Conservation (phyloP, 2,113 vertebrate genomes). For the Sciurus niger region DNA sequence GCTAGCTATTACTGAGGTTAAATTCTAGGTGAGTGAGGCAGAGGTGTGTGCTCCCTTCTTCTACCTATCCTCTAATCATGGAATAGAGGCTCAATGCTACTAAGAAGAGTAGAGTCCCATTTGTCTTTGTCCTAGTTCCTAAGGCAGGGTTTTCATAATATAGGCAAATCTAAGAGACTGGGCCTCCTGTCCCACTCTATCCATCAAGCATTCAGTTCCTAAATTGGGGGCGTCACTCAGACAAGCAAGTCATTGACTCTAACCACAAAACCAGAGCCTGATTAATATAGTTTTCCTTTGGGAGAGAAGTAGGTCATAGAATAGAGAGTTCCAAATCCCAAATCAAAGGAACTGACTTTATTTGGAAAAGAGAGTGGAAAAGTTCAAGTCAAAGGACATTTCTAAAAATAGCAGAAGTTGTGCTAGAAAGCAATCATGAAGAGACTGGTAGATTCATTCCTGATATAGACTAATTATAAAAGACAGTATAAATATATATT, state of each 20-base stretch:
- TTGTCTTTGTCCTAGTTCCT: background rate
- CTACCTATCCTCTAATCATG: background rate
- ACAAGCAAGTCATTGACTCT: background rate
- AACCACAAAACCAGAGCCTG: background rate
- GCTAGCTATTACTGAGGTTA: background rate
- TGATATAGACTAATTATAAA: background rate
- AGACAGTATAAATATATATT: background rate
- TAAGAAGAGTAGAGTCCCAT: background rate
- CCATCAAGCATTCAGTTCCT: background rate
- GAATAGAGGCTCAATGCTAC: background rate
- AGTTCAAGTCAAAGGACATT: background rate
- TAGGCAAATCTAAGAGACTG: background rate
- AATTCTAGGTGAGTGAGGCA: background rate
- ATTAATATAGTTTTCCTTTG: background rate
- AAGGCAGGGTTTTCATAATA: background rate
- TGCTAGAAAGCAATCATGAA: background rate
- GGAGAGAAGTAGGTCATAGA: background rate
- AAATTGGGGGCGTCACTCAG: background rate
- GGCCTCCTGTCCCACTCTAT: background rate
- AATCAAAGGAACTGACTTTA: background rate
- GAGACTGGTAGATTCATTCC: background rate
- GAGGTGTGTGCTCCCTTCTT: background rate
- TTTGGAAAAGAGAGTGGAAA: background rate
- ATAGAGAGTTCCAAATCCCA: background rate
- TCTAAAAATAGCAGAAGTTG: background rate